Percentiles rank a stretch among this genome's conserved stretches.
Conservation (phyloP, 2,888 invertebrate genomes). For the Fragum fragum region DNA sequence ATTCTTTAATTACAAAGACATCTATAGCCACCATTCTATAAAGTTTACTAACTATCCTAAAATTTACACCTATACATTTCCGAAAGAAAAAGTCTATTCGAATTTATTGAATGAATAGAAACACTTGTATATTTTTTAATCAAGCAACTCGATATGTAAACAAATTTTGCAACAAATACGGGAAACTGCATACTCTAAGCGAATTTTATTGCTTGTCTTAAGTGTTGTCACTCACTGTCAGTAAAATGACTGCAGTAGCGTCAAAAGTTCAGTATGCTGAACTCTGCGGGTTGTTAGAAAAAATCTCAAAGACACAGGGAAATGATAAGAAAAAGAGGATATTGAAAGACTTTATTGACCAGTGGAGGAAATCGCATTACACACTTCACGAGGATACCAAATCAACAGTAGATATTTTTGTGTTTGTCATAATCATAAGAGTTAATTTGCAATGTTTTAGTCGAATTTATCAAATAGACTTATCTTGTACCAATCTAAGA, state of each 20-base stretch:
- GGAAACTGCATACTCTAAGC: not conserved
- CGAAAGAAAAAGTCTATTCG: too few relatives aligned
- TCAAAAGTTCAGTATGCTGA: constrained; percentile 86
- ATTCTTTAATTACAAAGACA: too few relatives aligned
- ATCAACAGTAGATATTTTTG: constrained; percentile 6
- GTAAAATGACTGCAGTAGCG: constrained; percentile 76
- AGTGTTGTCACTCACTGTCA: not conserved
- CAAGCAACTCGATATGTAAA: not conserved
- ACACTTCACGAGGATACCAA: constrained; percentile 80
- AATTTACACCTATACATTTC: too few relatives aligned
- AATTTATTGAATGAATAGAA: too few relatives aligned
- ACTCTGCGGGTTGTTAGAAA: constrained; percentile 89
- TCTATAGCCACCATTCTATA: too few relatives aligned
- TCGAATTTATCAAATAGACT: too few relatives aligned
- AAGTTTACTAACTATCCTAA: too few relatives aligned
- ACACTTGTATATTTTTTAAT: too few relatives aligned
- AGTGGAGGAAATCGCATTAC: constrained; percentile 86
- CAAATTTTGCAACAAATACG: not conserved
- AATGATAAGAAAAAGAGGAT: constrained; percentile 86
- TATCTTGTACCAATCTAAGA: too few relatives aligned
- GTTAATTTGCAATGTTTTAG: too few relatives aligned
- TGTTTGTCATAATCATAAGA: too few relatives aligned
- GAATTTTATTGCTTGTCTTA: not conserved
- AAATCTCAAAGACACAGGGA: constrained; percentile 88
- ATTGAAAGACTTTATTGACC: constrained; percentile 85